Conservation (phyloP, 1,140 invertebrate genomes). For the Eubasilissa regina region DNA sequence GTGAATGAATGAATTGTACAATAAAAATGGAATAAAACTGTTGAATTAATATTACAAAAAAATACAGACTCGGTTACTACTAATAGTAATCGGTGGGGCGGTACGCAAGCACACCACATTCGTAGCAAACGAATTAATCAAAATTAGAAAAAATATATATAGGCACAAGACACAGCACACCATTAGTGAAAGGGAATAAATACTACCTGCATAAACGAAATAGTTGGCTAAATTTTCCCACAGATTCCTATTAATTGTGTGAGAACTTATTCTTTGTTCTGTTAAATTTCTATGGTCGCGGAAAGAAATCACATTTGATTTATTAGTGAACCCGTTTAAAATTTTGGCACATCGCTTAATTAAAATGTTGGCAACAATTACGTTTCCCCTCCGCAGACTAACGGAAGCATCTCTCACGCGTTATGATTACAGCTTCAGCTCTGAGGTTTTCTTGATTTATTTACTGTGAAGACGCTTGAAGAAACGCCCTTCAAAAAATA, state of each 20-base stretch:
- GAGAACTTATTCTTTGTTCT: background rate
- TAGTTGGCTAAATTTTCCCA: too few relatives aligned
- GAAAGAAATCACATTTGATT: background rate
- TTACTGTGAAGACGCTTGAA: background rate
- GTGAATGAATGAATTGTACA: too few relatives aligned
- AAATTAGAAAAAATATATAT: too few relatives aligned
- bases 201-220: too few relatives aligned
- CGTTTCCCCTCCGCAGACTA: background rate
- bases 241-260: background rate
- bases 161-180: too few relatives aligned
- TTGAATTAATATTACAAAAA: too few relatives aligned
- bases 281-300: too few relatives aligned
- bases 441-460: constrained; percentile 4
- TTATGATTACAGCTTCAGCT: constrained; percentile 12
- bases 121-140: too few relatives aligned
- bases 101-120: too few relatives aligned
- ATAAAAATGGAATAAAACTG: too few relatives aligned
- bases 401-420: constrained; percentile 30
- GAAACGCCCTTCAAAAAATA: background rate
- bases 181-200: background rate
- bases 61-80: too few relatives aligned
- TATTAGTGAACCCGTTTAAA: background rate
- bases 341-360: background rate
- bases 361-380: background rate
- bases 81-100: too few relatives aligned